Conservation (phyloP, 1,140 invertebrate genomes). For the Lysiphlebus fabarum region DNA sequence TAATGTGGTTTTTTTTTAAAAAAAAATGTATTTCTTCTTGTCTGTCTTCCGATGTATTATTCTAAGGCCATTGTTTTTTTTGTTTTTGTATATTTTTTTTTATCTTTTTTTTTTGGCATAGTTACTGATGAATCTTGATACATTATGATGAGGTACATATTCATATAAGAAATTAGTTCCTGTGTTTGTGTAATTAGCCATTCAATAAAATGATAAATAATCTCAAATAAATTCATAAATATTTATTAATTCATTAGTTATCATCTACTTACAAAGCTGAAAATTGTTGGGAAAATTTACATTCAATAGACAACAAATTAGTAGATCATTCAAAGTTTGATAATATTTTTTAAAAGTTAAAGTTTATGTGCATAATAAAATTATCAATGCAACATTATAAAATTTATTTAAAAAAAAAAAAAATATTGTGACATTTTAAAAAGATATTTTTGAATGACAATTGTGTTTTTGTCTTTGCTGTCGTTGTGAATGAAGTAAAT, state of each 20-base stretch:
- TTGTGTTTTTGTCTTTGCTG: constrained; percentile 37
- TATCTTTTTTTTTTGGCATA: constrained; percentile 6
- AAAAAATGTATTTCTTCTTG: constrained; percentile 7
- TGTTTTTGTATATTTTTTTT: no score
- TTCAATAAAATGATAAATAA: constrained; percentile 14
- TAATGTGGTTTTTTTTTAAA: constrained; percentile 2
- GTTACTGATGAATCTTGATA: constrained; percentile 12
- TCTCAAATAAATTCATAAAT: neutral
- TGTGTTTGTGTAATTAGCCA: constrained; percentile 15
- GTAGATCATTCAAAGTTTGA: neutral
- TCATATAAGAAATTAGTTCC: constrained; percentile 17
- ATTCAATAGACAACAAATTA: no score
- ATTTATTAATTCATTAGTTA: no score
- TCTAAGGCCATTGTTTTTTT: no score
- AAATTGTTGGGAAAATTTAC: no score
- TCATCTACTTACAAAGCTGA: constrained; percentile 7
- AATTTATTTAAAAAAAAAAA: no score
- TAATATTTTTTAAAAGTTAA: constrained; percentile 1
- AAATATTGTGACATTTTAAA: no score
- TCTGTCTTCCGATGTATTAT: neutral
- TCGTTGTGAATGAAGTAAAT: constrained; percentile 47
- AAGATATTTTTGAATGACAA: constrained; percentile 3
- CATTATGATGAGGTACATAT: neutral
- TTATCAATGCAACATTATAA: no score
- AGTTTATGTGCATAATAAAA: no score